A percentile compares a stretch with the other conserved stretches of the same genome.
Evolutionary conservation across 2,113 vertebrate species (phyloP).

Genomic region (Nycticryphes semicollaris): DNA sequence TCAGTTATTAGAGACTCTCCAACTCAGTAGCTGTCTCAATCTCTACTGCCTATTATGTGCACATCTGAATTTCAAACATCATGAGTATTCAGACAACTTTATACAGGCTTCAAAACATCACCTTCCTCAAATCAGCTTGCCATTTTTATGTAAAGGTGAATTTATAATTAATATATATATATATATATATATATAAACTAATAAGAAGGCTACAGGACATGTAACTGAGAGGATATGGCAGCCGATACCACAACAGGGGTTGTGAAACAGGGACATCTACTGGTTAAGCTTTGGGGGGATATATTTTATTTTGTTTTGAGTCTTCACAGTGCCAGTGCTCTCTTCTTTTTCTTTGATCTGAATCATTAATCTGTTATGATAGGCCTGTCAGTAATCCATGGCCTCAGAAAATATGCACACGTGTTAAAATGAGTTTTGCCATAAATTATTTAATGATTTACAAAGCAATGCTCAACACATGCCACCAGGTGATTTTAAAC

Average conservation of each 20-base stretch:
- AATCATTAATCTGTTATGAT: constrained; percentile 53
- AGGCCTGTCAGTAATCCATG: constrained; percentile 38
- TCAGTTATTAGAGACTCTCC: neutral
- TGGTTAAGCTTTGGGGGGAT: constrained; percentile 32
- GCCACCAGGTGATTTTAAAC: constrained; percentile 25
- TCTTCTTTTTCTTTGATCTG: constrained; percentile 26
- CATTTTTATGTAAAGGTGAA: neutral
- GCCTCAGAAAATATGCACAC: constrained; percentile 38
- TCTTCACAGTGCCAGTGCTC: neutral
- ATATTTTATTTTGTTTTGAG: neutral
- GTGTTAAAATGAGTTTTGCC: constrained; percentile 32
- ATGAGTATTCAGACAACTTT: neutral
- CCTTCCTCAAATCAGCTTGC: neutral
- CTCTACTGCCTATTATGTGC: neutral
- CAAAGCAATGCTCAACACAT: neutral
- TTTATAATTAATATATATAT: no score
- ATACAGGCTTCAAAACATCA: neutral
- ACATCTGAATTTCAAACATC: neutral
- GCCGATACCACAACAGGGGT: neutral
- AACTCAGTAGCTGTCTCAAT: neutral
- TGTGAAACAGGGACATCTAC: constrained; percentile 73
- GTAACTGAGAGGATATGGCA: neutral
- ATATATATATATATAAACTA: no score
- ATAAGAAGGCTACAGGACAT: neutral
- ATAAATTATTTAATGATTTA: constrained; percentile 57